Base-by-base conservation (phyloP, 2,113 vertebrate genomes). In the Xiphias gladius region DNA sequence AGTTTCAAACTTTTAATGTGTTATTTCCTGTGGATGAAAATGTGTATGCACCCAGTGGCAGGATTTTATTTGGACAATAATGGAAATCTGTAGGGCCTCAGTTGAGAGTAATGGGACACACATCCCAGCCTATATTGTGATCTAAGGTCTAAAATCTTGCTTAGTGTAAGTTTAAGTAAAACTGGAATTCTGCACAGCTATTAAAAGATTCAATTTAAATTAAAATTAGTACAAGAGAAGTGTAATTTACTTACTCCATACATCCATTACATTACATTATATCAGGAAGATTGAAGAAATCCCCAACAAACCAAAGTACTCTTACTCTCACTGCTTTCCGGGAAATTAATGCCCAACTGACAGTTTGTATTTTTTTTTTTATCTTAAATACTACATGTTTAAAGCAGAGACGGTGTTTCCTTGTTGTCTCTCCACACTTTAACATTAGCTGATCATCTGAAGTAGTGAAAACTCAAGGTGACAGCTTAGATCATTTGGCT, bases 401-500 rank as follows among this genome's bases (percentile, higher is more conserved):
- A 19, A 64, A 70, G 8, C 48, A 70, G 37, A 22, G 11, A 55
- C 28, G 14, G 9, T 32, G 20, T 76, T 65, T 71, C n/a, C 5
- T 59, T 1, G 0, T 59, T 5, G 26, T 39, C 1, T 55, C 73
- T 50, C 17, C 35, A 20, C 8, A 3, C 39, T 50, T 30, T 46
- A 39, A 55, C 50, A 77, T 63, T 30, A 68, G 55, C 66, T 16
- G 10, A 80, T 76, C 59, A 73, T 57, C 30, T 46, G 35, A 61
- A 54, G 76, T 64, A 12, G 52, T 77, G 48, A 78, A 76, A 80
- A 74, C 68, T 14, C 58, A 67, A 68, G 74, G 54, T 68, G 75
- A 79, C 74, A 84, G 73, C 32, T 86, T 5, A 24, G 65, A 81
- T 87, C 46, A 78, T 85, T 80, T 37, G 55, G 30, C 26, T 64